Evolutionary conservation across 1,140 invertebrate species (phyloP).

Genomic region (Scaptomyza hsui): DNA sequence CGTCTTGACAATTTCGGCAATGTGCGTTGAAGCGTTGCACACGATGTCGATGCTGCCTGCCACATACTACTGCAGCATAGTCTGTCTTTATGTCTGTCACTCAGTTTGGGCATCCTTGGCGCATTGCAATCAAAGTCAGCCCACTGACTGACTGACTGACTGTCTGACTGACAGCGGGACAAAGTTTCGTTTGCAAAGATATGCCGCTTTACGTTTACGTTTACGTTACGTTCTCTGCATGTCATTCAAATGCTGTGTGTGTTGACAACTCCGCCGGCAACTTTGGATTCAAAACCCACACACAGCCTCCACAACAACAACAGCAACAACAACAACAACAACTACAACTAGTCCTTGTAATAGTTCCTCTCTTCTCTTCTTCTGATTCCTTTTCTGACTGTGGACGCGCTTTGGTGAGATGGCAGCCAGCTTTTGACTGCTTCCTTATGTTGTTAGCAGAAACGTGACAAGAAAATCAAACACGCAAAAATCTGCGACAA

Average conservation of each 20-base stretch:
- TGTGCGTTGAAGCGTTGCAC: slow-evolving; percentile 66
- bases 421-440: slow-evolving; percentile 71
- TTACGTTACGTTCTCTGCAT: slow-evolving; percentile 35
- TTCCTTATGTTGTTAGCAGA: slow-evolving; percentile 80
- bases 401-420: slow-evolving; percentile 38
- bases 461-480: slow-evolving; percentile 82
- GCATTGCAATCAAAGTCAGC: slow-evolving; percentile 78
- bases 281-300: neutral
- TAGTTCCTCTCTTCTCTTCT: too few species aligned
- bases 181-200: slow-evolving; percentile 62
- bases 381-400: slow-evolving; percentile 21
- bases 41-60: slow-evolving; percentile 11
- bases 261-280: slow-evolving; percentile 60
- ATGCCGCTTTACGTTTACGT: slow-evolving; percentile 31
- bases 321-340: neutral
- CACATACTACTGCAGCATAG: neutral
- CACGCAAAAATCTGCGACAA: slow-evolving; percentile 69
- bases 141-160: slow-evolving; percentile 35
- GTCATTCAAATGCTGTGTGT: slow-evolving; percentile 76
- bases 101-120: slow-evolving; percentile 64
- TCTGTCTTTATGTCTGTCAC: neutral
- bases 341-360: too few species aligned
- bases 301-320: neutral
- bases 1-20: slow-evolving; percentile 72
- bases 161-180: slow-evolving; percentile 64